These are phyloP conservation scores for Talpa occidentalis DNA, from an alignment of 2,113 vertebrate species.

Conservation along the genomic window DNA sequence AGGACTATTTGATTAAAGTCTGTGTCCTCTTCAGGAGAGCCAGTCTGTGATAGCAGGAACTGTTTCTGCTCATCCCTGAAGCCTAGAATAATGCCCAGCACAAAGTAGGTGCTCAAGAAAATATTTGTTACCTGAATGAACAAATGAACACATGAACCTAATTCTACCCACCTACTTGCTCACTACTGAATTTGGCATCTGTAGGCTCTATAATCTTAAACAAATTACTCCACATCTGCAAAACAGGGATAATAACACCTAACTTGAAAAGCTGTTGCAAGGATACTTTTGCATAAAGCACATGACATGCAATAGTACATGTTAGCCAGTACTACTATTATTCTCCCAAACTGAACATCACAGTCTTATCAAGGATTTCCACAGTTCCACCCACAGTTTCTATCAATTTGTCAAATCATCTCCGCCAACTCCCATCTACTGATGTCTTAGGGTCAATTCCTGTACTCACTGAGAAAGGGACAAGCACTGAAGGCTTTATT, in stretches of 20 bases:
- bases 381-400: neutral
- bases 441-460: neutral
- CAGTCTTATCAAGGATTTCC: neutral
- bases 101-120: constrained; percentile 36
- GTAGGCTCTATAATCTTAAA: neutral
- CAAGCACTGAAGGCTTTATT: neutral
- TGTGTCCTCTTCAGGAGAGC: neutral
- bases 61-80: neutral
- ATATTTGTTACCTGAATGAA: neutral
- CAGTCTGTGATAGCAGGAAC: neutral
- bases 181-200: neutral
- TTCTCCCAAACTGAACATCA: constrained; percentile 7
- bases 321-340: neutral
- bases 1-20: neutral
- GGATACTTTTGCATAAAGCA: neutral
- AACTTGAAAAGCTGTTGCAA: neutral
- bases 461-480: neutral
- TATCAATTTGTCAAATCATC: neutral
- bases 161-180: neutral
- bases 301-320: neutral
- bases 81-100: constrained; percentile 9
- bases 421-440: neutral
- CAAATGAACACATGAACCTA: constrained; percentile 27
- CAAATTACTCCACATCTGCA: neutral
- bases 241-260: neutral